Conservation (phyloP, 2,113 vertebrate species). For the Barnardius zonarius region DNA sequence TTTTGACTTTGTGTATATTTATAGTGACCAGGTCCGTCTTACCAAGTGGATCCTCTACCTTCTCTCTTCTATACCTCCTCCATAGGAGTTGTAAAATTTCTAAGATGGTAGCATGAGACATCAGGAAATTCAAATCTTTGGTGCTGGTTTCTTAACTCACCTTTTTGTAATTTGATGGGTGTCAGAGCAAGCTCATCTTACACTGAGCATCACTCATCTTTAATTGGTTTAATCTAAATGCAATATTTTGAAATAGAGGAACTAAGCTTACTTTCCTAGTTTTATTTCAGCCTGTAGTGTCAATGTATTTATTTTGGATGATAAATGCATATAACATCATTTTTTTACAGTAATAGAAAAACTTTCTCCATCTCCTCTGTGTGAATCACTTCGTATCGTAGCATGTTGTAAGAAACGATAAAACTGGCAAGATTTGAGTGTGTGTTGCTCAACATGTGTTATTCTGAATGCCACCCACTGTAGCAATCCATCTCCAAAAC, state of each 20-base stretch:
- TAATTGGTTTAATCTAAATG: not conserved
- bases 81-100: not conserved
- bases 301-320: slow-evolving; percentile 24
- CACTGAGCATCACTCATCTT: not conserved
- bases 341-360: slow-evolving; percentile 18
- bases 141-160: not conserved
- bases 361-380: not conserved
- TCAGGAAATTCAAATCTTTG: not conserved
- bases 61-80: not conserved
- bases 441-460: not conserved
- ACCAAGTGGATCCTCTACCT: not conserved
- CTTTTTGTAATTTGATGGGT: not conserved
- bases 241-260: not conserved
- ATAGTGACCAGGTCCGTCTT: not conserved
- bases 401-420: not conserved
- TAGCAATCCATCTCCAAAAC: not conserved
- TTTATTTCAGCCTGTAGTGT: not conserved
- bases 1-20: not conserved
- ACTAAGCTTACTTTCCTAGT: not conserved
- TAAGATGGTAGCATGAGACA: not conserved
- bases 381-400: not conserved
- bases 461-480: slow-evolving; percentile 9
- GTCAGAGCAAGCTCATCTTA: not conserved
- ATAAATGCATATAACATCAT: not conserved
- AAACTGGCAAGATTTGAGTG: not conserved